Conservation (phyloP, 2,797 vertebrate genomes). For the Avahi laniger region DNA sequence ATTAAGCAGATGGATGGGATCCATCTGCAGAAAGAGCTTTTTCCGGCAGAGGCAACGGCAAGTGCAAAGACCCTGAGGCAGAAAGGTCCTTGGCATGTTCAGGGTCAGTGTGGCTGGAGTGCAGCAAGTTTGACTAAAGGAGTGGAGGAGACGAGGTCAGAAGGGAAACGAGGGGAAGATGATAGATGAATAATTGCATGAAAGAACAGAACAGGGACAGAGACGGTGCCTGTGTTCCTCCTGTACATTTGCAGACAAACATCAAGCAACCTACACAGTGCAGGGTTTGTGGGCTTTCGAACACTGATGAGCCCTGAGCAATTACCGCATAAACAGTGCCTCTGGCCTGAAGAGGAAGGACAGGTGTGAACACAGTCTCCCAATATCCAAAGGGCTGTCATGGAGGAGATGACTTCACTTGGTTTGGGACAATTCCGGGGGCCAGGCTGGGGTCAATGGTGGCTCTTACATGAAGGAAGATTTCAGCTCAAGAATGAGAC, state of each 20-base stretch:
- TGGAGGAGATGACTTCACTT: neutral
- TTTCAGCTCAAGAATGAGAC: neutral
- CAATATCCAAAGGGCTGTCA: neutral
- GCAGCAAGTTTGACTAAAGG: neutral
- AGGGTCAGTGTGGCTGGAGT: neutral
- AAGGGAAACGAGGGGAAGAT: neutral
- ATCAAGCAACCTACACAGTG: neutral
- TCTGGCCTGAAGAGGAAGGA: neutral
- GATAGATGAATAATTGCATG: neutral
- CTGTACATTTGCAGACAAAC: neutral
- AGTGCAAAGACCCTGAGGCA: neutral
- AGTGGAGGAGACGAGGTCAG: neutral
- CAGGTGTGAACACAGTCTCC: neutral
- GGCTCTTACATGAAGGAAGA: neutral
- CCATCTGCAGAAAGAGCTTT: neutral
- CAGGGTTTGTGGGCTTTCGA: neutral
- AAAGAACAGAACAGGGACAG: neutral
- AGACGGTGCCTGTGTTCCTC: neutral
- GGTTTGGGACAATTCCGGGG: neutral
- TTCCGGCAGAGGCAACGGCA: neutral
- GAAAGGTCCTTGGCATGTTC: neutral
- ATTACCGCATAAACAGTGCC: neutral
- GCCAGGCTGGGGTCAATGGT: neutral
- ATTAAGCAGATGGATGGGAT: neutral
- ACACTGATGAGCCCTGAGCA: neutral